Evolutionary conservation across 1,140 invertebrate genomes (phyloP), one percentile per base, ranked within the genome.

Genomic region (Scaptomyza pallida): DNA sequence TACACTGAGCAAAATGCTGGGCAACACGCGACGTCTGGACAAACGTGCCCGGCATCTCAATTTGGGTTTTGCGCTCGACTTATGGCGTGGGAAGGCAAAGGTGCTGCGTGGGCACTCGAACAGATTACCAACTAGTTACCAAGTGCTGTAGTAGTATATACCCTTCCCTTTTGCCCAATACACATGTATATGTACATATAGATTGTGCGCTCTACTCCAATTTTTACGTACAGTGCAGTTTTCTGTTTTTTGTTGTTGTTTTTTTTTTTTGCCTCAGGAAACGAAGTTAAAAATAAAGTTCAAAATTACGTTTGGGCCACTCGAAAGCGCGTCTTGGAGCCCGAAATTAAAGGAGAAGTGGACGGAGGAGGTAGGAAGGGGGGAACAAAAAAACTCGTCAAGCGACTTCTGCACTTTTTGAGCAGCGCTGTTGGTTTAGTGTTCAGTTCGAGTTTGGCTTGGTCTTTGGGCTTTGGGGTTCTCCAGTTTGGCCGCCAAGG

Each of bases 401-500:
- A 73, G 41, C 86, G 77, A 85, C 86, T 89, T 88, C 85, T 89
- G 86, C 80, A 86, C 78, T 81, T 89, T 89, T 86, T 37, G 68
- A 83, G 77, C 85, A 86, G 83, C 72, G 62, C 2, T 23, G 33
- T 21, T 23, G 23, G 52, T 21, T 15, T 13, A 33, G 43, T 30
- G 12, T n/a, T 40, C 41, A 12, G 33, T 35, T 37, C n/a, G 26
- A 8, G 5, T 30, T 30, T 4, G 19, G 19, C 2, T 21, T 21
- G 2, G 19, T 2, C 2, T 21, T 21, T 21, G 19, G 19, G 19
- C 4, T 21, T 21, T n/a, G n/a, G 6, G 33, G 12, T 13, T 30
- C 23, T 33, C 44, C 67, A 13, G 45, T 54, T 45, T 72, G 59
- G 48, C 56, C 59, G 78, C 52, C 44, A 61, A 54, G 50, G 59